Base-by-base conservation (phyloP, 2,888 invertebrate species). In the Noctuana brunneofusca region DNA sequence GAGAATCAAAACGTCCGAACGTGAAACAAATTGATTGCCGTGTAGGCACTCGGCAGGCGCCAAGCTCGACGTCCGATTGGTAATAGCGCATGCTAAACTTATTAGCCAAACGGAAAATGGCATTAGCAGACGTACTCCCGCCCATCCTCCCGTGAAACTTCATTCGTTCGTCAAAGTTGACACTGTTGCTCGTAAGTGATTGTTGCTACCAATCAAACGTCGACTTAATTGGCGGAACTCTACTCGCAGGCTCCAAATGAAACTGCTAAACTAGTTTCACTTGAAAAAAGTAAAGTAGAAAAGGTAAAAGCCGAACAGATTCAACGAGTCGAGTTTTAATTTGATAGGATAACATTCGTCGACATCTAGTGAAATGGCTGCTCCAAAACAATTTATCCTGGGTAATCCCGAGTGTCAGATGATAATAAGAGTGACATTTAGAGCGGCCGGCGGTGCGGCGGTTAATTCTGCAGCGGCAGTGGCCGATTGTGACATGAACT, bases 381-480 rank as follows among this genome's bases (percentile, higher is more conserved):
- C 78, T 81, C 72, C 76, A 73, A 84, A 89, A 90, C 89, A 90
- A 87, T 91, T 89, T 89, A 90, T 88, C 86, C 88, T 80, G 81
- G 80, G 84, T 89, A 91, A 91, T 89, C 91, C 89, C 76, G 72
- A 83, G 83, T 89, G 91, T 90, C 91, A 86, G 84, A 88, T 75
- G 84, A 87, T 91, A 89, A 90, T 90, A 91, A 89, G 87, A 90
- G 88, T 90, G 91, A 90, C 91, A 87, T 87, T 90, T 87, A 80
- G 84, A 88, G 84, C 84, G 79, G 77, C 73, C 80, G 68, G 69
- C 75, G 74, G 80, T 79, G 62, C 62, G 81, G 79, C 76, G 84
- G 88, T 88, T 90, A 89, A 91, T 89, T 89, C 89, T 84, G 85
- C 83, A 86, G 84, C 72, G 81, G 81, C 79, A 79, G 80, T 79